Evolutionary conservation across 2,113 vertebrate species (phyloP).

Genomic region (Saimiri boliviensis): DNA sequence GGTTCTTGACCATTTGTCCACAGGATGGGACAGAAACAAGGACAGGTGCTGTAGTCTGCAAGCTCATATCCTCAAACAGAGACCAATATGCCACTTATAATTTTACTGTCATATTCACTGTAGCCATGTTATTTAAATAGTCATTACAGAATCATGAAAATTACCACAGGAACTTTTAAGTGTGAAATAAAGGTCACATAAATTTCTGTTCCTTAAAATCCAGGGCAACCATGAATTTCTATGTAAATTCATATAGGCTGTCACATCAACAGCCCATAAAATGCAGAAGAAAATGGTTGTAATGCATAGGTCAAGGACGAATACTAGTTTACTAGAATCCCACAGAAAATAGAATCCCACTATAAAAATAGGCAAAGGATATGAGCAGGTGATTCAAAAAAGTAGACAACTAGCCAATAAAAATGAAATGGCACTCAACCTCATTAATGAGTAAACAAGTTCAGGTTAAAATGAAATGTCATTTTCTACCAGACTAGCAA

Average conservation of each 20-base stretch:
- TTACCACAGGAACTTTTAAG: not conserved
- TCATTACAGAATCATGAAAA: not conserved
- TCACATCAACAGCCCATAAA: not conserved
- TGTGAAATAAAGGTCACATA: not conserved
- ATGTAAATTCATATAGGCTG: rapidly evolving
- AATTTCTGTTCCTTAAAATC: not conserved
- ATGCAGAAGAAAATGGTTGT: not conserved
- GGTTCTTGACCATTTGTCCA: not conserved
- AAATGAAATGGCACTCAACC: not conserved
- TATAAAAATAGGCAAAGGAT: not conserved
- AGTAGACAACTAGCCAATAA: not conserved
- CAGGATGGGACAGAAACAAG: not conserved
- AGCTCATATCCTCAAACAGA: not conserved
- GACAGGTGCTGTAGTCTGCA: rapidly evolving
- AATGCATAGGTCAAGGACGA: not conserved
- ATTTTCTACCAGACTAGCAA: not conserved
- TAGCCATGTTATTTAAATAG: not conserved
- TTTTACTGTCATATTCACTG: not conserved
- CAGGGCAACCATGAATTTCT: not conserved
- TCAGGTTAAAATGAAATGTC: not conserved
- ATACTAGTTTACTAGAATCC: not conserved
- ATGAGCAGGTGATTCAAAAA: not conserved
- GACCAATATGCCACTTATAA: not conserved
- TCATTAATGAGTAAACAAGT: not conserved
- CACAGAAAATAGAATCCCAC: not conserved